Base-by-base conservation (phyloP, 2,113 vertebrate species). In the Labeo catla region DNA sequence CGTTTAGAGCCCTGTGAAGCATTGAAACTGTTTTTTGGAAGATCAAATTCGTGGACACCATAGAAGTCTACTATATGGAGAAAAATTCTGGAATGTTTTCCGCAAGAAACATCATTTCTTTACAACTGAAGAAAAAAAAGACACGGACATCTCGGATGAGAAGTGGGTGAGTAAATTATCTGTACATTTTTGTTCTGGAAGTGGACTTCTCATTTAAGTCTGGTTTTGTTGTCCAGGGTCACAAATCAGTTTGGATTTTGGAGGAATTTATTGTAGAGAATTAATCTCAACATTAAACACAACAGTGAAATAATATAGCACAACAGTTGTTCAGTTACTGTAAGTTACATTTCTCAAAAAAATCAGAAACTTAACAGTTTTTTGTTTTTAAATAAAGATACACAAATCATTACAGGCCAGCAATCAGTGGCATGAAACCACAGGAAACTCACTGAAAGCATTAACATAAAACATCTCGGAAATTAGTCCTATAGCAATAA, bases 401-500 rank as follows among this genome's bases (percentile, higher is more conserved):
- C 15, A 66, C 23, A 13, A 15, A 34, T 66, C 16, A 10, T 45
- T 45, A 45, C 15, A 49, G 45, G 72, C 6, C 16, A 10, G 43
- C 19, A 74, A 74, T 49, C 21, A 50, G 21, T 23, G 21, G 2
- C 45, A 50, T 1, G 15, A 77, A 77, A 77, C 47, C n/a, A 50
- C n/a, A 34, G 74, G 6, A 77, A 36, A 10, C 49, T 19, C 6
- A 8, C 49, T 36, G 49, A 54, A 77, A 54, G 49, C 74, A 77
- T 77, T 34, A 54, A 19, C 13, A 49, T 49, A n/a, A 74, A 74
- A 47, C 45, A 77, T 36, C 50, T 43, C 36, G 39, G 68, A 66
- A 66, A 66, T 34, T 5, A 63, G 36, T 36, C 66, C 13, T 92
- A 85, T 88, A 92, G 81, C 92, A 92, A 93, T 93, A 92, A 93